Base-by-base conservation (phyloP, 1,140 invertebrate genomes). In the Nylanderia fulva region DNA sequence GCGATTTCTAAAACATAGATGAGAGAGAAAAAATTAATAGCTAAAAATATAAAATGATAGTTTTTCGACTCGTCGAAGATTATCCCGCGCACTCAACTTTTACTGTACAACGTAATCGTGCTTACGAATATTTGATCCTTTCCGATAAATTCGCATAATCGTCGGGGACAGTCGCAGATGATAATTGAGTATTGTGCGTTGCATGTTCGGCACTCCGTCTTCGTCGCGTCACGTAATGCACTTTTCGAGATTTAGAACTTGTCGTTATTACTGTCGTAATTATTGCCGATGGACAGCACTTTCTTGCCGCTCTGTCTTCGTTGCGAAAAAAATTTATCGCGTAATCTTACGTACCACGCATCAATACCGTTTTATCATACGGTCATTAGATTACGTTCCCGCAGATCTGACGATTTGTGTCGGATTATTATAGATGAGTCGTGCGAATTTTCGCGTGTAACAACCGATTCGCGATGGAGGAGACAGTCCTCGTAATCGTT, bases 341-440 rank as follows among this genome's bases (percentile, higher is more conserved):
- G 27, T 71, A 80, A 80, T 80, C 52, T 77, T 48, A 56, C 52
- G 29, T 56, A 74, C 29, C 60, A 36, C 39, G 33, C 54, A 60
- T 60, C 6, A 42, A 61, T 24, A 61, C 15, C 75, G 13, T 69
- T 80, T 36, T 56, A 33, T n/a, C 24, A 24, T 15, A 39, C 24
- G 24, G 24, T 60, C 60, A 36, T 79, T 79, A 79, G 76, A 54
- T 60, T 33, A 27, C 77, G 4, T 71, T 58, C 29, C 29, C 77
- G 77, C 45, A 39, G 52, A 36, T 36, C 39, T n/a, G 18, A 39
- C n/a, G 24, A 13, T 11, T 60, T 39, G 13, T 7, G 66, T 11
- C 66, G 13, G 54, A 58, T 82, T 82, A 82, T 82, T 60, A 82
- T 24, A 36, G 52, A 45, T 72, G 77, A 82, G 66, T 71, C 52